Evolutionary conservation across 1,140 invertebrate species (phyloP), one percentile per base, ranked within the genome.

Genomic region (Grapholita molesta): DNA sequence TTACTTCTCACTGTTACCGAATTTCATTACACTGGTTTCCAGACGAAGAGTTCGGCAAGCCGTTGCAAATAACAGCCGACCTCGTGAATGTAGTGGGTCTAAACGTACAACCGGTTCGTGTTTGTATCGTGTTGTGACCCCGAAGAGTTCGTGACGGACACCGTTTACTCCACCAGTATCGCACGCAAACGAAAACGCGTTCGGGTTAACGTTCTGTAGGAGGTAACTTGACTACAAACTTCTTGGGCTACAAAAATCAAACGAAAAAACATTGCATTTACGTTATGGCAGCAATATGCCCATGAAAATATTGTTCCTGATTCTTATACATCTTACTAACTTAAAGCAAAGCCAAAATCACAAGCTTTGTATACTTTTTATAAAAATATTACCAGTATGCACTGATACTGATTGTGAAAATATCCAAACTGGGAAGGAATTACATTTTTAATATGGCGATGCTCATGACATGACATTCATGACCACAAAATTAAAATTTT

Each of bases 181-280:
- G 72, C 80, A 83, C 78, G 77, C 77, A 67, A 84, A 80, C 75
- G 70, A 74, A 77, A 77, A 77, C 77, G 67, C 75, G 71, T 81
- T 72, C 75, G 72, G 70, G 77, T 77, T 70, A 80, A 86, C 61
- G 82, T 79, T 78, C 72, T 69, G 72, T n/a, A n/a, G 73, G 28
- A 61, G 55, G 70, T 76, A 79, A 74, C 64, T 72, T 57, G 66
- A 71, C 75, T 75, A 78, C 78, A 77, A 82, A 80, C 76, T 76
- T 80, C 80, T 73, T 81, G 73, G 73, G 76, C n/a, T n/a, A n/a
- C n/a, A n/a, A n/a, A n/a, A 79, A 72, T 79, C 65, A 74, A 77
- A 72, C 68, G 68, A 64, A n/a, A n/a, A n/a, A 52, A 68, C 69
- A 61, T 69, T 69, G 55, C 55, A 38, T 66, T 79, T 78, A 72